Evolutionary conservation across 2,113 vertebrate species (phyloP), one percentile per base, ranked within the genome.

Genomic region (Brachyhypopomus gauderio): DNA sequence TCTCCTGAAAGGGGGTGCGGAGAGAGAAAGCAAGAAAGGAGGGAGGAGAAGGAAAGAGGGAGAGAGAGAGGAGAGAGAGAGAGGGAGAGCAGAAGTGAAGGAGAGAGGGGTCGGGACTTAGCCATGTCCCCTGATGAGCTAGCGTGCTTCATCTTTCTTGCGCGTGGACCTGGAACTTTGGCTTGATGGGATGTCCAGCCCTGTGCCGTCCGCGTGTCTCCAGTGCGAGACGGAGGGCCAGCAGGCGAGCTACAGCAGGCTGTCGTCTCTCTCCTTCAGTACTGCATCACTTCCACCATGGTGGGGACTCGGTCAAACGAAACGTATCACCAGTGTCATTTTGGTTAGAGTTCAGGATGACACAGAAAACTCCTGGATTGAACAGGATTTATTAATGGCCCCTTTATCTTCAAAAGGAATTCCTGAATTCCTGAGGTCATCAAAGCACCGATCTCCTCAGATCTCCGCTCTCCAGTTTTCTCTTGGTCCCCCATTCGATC

Each of bases 161-260:
- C 86, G 90, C 91, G 90, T 84, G 86, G 87, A 88, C 86, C 90
- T 92, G 91, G 89, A 94, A 93, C 91, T 91, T 88, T 83, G 60
- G 88, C 90, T 92, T 93, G 92, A 93, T 93, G 88, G 92, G 92
- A 92, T 93, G 92, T 92, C 91, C 90, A 92, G 91, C 91, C 89
- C 90, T 73, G 83, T 92, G 89, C 90, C 91, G 89, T 91, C 86
- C 58, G 73, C 41, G 79, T 84, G 85, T 88, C 72, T 16, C 59
- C 86, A 83, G 85, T 62, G 86, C 87, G 67, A 34, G 81, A 71
- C 82, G 59, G 73, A 48, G 30, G 48, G 80, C 81, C 66, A 77
- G 77, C 66, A 77, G 67, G 12, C 36, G 16, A 64, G 34, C 70
- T 63, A 45, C 71, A 30, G 72, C 71, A 82, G n/a, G n/a, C n/a